A percentile compares a stretch with the other conserved stretches of the same genome.
Evolutionary conservation across 2,888 invertebrate genomes (phyloP).

Genomic region (Euclidia mi): DNA sequence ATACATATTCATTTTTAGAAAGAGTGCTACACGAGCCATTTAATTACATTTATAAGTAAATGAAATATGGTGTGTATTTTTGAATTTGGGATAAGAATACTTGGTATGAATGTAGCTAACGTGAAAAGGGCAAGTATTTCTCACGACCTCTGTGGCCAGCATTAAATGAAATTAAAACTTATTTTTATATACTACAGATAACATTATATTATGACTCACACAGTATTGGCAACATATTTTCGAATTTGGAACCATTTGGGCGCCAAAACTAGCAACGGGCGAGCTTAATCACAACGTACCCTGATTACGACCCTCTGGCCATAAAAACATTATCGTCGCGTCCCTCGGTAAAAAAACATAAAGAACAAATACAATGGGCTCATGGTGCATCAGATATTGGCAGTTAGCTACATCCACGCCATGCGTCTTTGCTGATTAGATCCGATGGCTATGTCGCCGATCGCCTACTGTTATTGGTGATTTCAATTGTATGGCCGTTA

Average conservation of each 20-base stretch:
- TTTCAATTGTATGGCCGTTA: constrained; percentile 79
- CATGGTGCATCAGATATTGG: constrained; percentile 88
- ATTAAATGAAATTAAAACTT: too few species aligned
- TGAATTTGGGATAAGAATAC: neutral
- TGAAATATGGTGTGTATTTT: neutral
- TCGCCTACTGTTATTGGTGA: constrained; percentile 66
- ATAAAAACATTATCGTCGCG: constrained; percentile 89
- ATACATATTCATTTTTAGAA: neutral
- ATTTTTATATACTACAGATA: too few species aligned
- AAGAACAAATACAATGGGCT: constrained; percentile 86
- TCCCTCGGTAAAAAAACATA: constrained; percentile 88
- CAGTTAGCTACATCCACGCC: constrained; percentile 84
- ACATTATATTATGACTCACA: neutral
- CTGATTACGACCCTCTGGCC: constrained; percentile 88
- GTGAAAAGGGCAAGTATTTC: too few species aligned
- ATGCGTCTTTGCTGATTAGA: constrained; percentile 83
- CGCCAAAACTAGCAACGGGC: constrained; percentile 63
- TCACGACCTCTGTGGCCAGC: too few species aligned
- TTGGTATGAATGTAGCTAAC: too few species aligned
- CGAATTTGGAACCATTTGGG: neutral
- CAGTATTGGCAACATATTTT: neutral
- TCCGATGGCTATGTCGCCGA: constrained; percentile 55
- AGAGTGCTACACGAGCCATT: too few species aligned
- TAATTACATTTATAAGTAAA: too few species aligned
- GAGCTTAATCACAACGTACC: constrained; percentile 86